phyloP scores from a whole-genome alignment of 1,140 invertebrate species.

The Ceratina australensis region DNA sequence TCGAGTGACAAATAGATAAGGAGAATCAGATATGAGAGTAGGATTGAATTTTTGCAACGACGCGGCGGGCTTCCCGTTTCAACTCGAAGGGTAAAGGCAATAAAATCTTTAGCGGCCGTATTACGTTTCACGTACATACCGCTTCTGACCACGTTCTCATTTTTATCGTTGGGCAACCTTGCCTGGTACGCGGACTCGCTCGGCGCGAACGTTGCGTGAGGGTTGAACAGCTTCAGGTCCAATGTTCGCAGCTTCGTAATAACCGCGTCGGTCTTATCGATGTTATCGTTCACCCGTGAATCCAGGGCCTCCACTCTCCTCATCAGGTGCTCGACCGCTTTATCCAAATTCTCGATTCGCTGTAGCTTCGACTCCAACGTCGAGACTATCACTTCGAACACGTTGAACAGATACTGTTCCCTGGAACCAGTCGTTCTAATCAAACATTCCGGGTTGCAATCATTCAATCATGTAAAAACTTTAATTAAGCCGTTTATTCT shows the following conservation, averaged over 20 bases:
- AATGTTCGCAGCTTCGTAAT: constrained; percentile 86
- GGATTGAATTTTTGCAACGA: no score
- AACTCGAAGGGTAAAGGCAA: no score
- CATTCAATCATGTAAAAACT: no score
- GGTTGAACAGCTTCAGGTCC: constrained; percentile 86
- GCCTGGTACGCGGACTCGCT: constrained; percentile 65
- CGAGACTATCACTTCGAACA: constrained; percentile 93
- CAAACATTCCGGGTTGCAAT: no score
- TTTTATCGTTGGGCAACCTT: constrained; percentile 64
- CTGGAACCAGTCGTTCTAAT: constrained; percentile 81
- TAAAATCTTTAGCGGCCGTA: neutral
- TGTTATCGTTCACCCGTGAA: constrained; percentile 88
- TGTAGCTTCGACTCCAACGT: constrained; percentile 92
- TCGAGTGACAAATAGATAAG: no score
- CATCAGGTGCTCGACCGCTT: constrained; percentile 91
- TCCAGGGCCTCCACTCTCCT: constrained; percentile 89
- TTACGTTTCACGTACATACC: constrained; percentile 32
- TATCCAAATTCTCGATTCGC: constrained; percentile 91
- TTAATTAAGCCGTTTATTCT: no score
- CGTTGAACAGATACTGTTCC: constrained; percentile 92
- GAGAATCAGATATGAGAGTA: no score
- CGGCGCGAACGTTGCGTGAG: constrained; percentile 67
- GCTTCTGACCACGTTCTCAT: constrained; percentile 61
- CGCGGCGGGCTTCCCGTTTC: no score
- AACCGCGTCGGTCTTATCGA: constrained; percentile 90